phyloP scores from a whole-genome alignment of 2,888 invertebrate genomes.

The Amorpha juglandis region DNA sequence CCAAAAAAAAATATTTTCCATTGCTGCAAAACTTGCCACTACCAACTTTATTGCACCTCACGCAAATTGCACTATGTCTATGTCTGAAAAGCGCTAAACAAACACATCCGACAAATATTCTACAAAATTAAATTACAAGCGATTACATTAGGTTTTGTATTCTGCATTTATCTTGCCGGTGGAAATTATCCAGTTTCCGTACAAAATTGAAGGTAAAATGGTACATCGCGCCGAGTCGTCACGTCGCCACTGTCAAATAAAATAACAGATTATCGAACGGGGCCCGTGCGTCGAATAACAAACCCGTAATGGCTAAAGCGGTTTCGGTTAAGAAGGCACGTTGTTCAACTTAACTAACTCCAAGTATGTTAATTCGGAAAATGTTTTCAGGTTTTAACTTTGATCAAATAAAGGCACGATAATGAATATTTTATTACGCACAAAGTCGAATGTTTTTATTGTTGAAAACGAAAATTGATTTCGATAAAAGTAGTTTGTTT shows the following conservation, averaged over 20 bases:
- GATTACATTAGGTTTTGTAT: slow-evolving; percentile 16
- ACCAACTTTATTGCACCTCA: too few species aligned
- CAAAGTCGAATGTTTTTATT: neutral
- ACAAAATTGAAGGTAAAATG: slow-evolving; percentile 46
- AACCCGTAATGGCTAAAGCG: slow-evolving; percentile 29
- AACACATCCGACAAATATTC: neutral
- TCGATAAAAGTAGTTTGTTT: neutral
- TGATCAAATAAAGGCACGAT: slow-evolving; percentile 30
- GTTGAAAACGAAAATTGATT: neutral
- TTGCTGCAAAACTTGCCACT: too few species aligned
- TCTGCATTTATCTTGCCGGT: slow-evolving; percentile 13
- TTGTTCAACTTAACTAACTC: slow-evolving; percentile 53
- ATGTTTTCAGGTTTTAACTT: slow-evolving; percentile 43
- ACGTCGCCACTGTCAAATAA: slow-evolving; percentile 33
- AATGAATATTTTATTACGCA: slow-evolving; percentile 30
- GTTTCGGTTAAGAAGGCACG: slow-evolving; percentile 49
- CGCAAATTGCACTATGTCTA: too few species aligned
- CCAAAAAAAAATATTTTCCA: too few species aligned
- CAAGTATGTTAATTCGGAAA: slow-evolving; percentile 56
- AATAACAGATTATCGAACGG: slow-evolving; percentile 32
- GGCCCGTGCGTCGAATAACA: slow-evolving; percentile 32
- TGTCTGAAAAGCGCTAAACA: neutral
- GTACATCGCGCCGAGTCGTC: slow-evolving; percentile 29
- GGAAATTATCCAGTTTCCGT: slow-evolving; percentile 24
- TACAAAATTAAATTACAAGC: neutral